A percentile compares a stretch with the other conserved stretches of the same genome.
Evolutionary conservation across 2,797 vertebrate genomes (phyloP).

Genomic region (Falco peregrinus): DNA sequence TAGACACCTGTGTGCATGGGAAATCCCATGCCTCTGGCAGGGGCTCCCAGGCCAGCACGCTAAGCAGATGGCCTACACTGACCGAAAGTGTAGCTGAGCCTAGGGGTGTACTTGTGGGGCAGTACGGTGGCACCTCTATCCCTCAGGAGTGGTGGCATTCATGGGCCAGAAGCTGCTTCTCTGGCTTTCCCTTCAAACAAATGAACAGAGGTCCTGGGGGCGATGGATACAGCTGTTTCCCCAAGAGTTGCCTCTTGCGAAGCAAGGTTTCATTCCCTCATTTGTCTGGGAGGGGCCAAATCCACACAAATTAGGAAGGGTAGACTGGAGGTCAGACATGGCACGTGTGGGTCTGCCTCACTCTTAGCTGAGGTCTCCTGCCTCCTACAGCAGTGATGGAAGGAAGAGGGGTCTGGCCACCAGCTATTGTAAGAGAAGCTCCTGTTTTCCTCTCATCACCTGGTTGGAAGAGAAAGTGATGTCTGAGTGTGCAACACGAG

Average conservation of each 20-base stretch:
- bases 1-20: neutral
- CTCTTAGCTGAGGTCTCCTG: neutral
- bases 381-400: neutral
- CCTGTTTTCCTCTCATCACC: rapidly evolving
- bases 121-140: neutral
- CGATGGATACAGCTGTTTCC: neutral
- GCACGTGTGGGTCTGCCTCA: neutral
- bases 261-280: neutral
- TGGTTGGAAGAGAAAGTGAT: neutral
- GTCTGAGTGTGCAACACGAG: neutral
- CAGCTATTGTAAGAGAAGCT: neutral
- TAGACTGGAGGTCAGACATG: neutral
- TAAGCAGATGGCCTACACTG: neutral
- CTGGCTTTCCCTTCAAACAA: neutral
- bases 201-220: neutral
- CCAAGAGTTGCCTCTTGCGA: neutral
- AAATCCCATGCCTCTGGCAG: neutral
- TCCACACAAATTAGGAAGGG: neutral
- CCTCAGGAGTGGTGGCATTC: neutral
- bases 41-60: neutral
- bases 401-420: neutral
- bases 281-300: neutral
- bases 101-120: neutral
- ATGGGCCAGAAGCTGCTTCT: neutral
- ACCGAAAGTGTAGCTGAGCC: neutral